Evolutionary conservation across 2,888 invertebrate genomes (phyloP), one percentile per base, ranked within the genome.

Genomic region (Hirtodrosophila alboralis): DNA sequence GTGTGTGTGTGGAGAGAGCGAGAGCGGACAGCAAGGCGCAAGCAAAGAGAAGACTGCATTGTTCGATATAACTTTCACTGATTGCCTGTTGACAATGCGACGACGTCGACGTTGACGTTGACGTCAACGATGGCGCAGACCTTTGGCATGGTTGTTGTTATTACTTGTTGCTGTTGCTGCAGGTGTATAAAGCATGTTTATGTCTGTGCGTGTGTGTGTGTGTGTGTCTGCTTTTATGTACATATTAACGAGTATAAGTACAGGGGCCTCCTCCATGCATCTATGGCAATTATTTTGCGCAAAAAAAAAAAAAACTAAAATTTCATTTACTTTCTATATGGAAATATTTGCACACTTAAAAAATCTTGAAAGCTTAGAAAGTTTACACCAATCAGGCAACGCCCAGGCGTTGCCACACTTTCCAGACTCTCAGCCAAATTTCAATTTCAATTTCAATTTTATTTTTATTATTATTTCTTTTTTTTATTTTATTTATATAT

Each of bases 21-120:
- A 26, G n/a, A 14, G 53, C 37, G 41, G n/a, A 43, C 49, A 49
- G 51, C 27, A 40, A 26, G 30, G 49, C 16, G 26, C 16, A 13
- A 60, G 44, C 23, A 41, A 65, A 41, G 56, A 44, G 53, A 27
- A 40, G 70, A 56, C 48, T 75, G 83, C 78, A 78, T 78, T 78
- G 78, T 78, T 79, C 84, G 84, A 79, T 79, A 70, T 77, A 79
- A 79, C 79, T 79, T 79, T 79, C 79, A 84, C 79, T 79, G 81
- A 79, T 79, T 79, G 84, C 81, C 77, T 57, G 80, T 74, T 79
- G 78, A 78, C 78, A 78, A 79, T 79, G 84, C 80, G 70, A 57
- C 44, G 54, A 53, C 33, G 52, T 21, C 33, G 31, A 14, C 16
- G 14, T 9, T 13, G 34, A 30, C 56, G 30, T 37, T 26, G 36